Percentiles rank a stretch among this genome's conserved stretches.
Evolutionary conservation across 2,113 vertebrate species (phyloP).

Genomic region (Oncorhynchus keta): DNA sequence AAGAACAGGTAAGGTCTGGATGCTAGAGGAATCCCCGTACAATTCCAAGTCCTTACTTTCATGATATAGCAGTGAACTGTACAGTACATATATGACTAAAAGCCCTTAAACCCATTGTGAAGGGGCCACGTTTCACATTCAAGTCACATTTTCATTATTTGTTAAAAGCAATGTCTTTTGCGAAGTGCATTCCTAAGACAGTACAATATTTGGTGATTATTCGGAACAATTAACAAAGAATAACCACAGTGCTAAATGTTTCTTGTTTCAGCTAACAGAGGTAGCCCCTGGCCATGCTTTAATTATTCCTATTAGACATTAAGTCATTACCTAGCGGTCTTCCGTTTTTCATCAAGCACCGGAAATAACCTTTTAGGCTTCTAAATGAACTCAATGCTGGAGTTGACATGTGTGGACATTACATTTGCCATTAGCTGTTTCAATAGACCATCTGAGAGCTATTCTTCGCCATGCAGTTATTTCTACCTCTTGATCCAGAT

Average conservation of each 20-base stretch:
- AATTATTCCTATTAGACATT: slow-evolving; percentile 88
- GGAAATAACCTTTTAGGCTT: slow-evolving; percentile 75
- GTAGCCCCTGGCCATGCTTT: slow-evolving; percentile 78
- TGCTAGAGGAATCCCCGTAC: background rate
- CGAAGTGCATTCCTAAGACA: slow-evolving; percentile 54
- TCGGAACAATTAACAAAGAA: slow-evolving; percentile 82
- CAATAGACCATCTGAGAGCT: slow-evolving; percentile 4
- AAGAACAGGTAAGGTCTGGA: background rate
- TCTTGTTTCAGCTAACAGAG: slow-evolving; percentile 77
- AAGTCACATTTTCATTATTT: slow-evolving; percentile 37
- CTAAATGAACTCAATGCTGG: slow-evolving; percentile 63
- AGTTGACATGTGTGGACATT: slow-evolving; percentile 47
- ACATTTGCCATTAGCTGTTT: slow-evolving; percentile 4
- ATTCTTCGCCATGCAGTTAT: slow-evolving; percentile 4
- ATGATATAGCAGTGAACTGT: background rate
- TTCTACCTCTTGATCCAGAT: background rate
- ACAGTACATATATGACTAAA: background rate
- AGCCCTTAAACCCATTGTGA: background rate
- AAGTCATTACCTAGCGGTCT: slow-evolving; percentile 79
- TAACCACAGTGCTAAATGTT: slow-evolving; percentile 82
- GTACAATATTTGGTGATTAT: slow-evolving; percentile 72
- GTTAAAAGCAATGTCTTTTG: slow-evolving; percentile 3
- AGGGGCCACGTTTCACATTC: slow-evolving; percentile 34
- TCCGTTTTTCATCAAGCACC: slow-evolving; percentile 73
- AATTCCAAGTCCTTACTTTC: background rate